A percentile compares a stretch with the other conserved stretches of the same genome.
Conservation (phyloP, 2,113 vertebrate species). For the Bolborhynchus lineola region DNA sequence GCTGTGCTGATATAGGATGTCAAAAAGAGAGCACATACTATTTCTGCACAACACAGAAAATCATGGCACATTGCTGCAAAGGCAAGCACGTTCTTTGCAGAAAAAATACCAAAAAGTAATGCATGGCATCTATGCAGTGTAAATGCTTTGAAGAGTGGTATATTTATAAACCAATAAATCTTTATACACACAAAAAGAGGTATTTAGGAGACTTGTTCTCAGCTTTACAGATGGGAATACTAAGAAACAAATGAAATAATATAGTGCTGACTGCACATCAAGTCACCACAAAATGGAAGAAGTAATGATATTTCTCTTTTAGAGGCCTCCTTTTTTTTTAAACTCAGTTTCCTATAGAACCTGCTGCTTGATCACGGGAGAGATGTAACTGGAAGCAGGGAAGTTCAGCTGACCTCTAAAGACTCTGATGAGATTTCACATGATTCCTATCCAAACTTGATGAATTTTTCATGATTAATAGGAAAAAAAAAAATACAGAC, state of each 20-base stretch:
- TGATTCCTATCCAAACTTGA: background rate
- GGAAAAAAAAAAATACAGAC: background rate
- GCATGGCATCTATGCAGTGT: background rate
- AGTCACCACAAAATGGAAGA: background rate
- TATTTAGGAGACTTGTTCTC: background rate
- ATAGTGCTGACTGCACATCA: background rate
- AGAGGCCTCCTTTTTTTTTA: background rate
- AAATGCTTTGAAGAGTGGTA: background rate
- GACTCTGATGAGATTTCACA: background rate
- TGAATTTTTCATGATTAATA: background rate
- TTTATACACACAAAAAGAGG: background rate
- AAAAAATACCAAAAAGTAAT: background rate
- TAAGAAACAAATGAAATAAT: background rate
- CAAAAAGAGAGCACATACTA: background rate
- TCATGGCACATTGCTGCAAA: background rate
- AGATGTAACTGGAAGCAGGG: background rate
- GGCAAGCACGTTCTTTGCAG: background rate
- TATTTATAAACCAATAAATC: background rate
- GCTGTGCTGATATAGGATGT: background rate
- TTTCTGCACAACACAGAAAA: background rate
- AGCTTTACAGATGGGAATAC: background rate
- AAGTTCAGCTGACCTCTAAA: background rate
- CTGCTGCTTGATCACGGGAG: background rate
- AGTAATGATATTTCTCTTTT: background rate
- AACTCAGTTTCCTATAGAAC: background rate